These are phyloP conservation scores for Synodontis membranacea DNA, from an alignment of 2,113 vertebrate species.

Conservation along the genomic window DNA sequence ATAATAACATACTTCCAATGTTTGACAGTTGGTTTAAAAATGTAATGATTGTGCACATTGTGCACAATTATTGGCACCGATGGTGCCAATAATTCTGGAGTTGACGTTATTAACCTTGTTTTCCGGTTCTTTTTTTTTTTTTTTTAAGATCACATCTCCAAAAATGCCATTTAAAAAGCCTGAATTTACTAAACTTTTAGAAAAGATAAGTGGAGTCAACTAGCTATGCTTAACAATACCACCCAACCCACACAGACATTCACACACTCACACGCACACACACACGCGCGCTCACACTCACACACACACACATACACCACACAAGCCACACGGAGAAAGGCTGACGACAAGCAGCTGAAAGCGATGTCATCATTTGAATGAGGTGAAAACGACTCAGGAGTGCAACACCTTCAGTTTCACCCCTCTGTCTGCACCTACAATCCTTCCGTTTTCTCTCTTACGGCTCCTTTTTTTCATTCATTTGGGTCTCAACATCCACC, in stretches of 20 bases:
- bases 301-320: neutral
- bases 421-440: conserved; percentile 7
- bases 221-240: neutral
- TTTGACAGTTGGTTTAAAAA: neutral
- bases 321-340: neutral
- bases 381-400: conserved; percentile 1
- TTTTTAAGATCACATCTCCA: neutral
- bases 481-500: neutral
- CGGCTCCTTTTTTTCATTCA: neutral
- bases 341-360: conserved; percentile 16
- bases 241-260: neutral
- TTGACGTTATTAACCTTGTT: neutral
- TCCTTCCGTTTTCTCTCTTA: neutral
- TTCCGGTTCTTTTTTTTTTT: neutral
- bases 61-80: too few species aligned
- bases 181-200: neutral
- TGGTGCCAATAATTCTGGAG: neutral
- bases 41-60: neutral
- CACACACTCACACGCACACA: neutral
- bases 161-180: neutral
- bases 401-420: conserved; percentile 1
- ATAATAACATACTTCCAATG: neutral
- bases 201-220: neutral
- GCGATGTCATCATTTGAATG: conserved; percentile 12
- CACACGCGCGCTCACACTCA: neutral